phyloP scores from a whole-genome alignment of 2,888 invertebrate genomes.

The Lobophora halterata region DNA sequence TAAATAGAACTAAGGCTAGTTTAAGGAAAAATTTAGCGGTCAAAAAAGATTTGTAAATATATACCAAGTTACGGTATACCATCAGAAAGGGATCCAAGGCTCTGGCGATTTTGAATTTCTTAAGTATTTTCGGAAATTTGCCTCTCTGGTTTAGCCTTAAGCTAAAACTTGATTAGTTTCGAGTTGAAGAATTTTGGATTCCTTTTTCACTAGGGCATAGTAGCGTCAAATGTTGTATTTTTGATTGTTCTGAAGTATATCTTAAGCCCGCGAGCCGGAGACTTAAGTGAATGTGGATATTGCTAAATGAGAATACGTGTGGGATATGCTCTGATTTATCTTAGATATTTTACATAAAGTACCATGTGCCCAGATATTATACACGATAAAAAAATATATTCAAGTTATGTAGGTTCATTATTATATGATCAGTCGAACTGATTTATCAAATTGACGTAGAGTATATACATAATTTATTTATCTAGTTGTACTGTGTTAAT shows the following conservation, averaged over 20 bases:
- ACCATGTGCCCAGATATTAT: conserved; percentile 49
- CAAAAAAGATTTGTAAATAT: too few species aligned
- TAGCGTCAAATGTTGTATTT: conserved; percentile 24
- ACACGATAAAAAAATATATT: conserved; percentile 25
- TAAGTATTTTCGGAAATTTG: background rate
- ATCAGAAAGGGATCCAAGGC: conserved; percentile 35
- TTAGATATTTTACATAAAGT: conserved; percentile 55
- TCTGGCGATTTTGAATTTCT: conserved; percentile 9
- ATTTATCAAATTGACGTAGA: conserved; percentile 44
- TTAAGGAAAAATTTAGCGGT: too few species aligned
- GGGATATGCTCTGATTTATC: conserved; percentile 46
- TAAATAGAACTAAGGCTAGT: too few species aligned
- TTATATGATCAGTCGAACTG: conserved; percentile 49
- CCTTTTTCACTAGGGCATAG: conserved; percentile 35
- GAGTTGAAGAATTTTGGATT: conserved; percentile 52
- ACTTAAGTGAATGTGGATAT: conserved; percentile 36
- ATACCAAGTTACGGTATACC: too few species aligned
- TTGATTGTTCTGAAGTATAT: conserved; percentile 12
- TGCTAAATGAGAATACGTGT: conserved; percentile 31
- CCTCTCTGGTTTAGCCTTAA: conserved; percentile 20
- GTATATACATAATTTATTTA: conserved; percentile 52
- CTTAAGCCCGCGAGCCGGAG: conserved; percentile 27
- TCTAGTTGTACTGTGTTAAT: conserved; percentile 50
- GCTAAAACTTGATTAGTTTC: conserved; percentile 36
- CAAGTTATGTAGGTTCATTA: conserved; percentile 38